Base-by-base conservation (phyloP, 2,797 vertebrate genomes). In the Ambastaia sidthimunki region DNA sequence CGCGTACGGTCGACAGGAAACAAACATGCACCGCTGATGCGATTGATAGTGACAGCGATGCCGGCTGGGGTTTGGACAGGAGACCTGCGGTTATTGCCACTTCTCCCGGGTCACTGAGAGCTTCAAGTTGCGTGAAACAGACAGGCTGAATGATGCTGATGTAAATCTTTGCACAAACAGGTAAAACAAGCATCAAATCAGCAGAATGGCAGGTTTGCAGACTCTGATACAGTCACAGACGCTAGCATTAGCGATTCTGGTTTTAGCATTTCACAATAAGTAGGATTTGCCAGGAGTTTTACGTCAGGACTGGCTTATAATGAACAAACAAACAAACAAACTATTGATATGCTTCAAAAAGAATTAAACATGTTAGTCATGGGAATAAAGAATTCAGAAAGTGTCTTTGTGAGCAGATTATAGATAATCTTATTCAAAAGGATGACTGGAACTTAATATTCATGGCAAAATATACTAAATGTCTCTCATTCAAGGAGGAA, bases 1-100 rank as follows among this genome's bases (percentile, higher is more conserved):
- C 66, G 75, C 88, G 77, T 83, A 85, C 80, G 81, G 82, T 76
- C 80, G 88, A 91, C 86, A 90, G 88, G 83, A 89, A 88, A 85
- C 78, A 85, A 86, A 91, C 86, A 90, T 76, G 74, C 70, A 71
- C 76, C 19, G 57, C 59, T 85, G 88, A 90, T 71, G 78, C 80
- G 84, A 89, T 86, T 83, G 83, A 83, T 68, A 78, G 83, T 83
- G 83, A 87, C 83, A 82, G 83, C 48, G 76, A 76, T 75, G 68
- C 74, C 65, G 79, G 85, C 72, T 76, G 69, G 80, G 85, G 83
- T 86, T 77, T 63, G 52, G 63, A 84, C 12, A 41, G 72, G 66
- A 82, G 75, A 75, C 75, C 65, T 67, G 70, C 19, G 48, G 80
- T 76, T 82, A 76, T 76, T 81, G 83, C 69, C 71, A 81, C 72